Conservation (phyloP, 2,113 vertebrate species). For the Gavia stellata region DNA sequence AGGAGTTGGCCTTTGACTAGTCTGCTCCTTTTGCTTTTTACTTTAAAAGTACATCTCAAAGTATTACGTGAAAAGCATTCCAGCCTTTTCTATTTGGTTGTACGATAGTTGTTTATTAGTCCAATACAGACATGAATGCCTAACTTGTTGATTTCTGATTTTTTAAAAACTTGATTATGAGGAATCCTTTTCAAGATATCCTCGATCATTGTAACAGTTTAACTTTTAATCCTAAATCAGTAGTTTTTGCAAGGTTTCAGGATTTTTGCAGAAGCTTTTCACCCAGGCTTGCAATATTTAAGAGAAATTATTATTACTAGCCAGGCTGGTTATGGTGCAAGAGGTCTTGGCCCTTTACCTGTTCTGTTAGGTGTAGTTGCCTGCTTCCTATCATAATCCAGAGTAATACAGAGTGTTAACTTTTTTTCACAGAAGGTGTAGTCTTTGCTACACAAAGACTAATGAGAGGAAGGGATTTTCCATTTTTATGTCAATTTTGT, state of each 20-base stretch:
- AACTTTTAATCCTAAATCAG: neutral
- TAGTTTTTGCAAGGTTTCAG: neutral
- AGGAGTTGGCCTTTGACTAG: neutral
- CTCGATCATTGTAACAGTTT: fast-evolving
- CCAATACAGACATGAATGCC: neutral
- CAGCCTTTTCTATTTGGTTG: neutral
- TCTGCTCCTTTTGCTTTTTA: neutral
- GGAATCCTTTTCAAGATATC: neutral
- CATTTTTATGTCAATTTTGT: neutral
- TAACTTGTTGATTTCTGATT: neutral
- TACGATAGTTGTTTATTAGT: neutral
- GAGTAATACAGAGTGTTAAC: neutral
- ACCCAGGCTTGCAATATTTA: neutral
- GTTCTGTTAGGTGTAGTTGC: neutral
- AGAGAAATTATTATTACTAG: neutral
- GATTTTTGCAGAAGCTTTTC: neutral
- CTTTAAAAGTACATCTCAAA: neutral
- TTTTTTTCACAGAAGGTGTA: neutral
- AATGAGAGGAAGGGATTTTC: neutral
- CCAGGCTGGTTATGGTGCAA: neutral
- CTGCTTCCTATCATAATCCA: neutral
- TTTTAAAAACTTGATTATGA: neutral
- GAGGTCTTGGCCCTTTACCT: neutral
- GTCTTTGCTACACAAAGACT: neutral
- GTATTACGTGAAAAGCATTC: neutral